These are phyloP conservation scores for Athalia rosae DNA, from an alignment of 2,888 invertebrate genomes.

Conservation along the genomic window DNA sequence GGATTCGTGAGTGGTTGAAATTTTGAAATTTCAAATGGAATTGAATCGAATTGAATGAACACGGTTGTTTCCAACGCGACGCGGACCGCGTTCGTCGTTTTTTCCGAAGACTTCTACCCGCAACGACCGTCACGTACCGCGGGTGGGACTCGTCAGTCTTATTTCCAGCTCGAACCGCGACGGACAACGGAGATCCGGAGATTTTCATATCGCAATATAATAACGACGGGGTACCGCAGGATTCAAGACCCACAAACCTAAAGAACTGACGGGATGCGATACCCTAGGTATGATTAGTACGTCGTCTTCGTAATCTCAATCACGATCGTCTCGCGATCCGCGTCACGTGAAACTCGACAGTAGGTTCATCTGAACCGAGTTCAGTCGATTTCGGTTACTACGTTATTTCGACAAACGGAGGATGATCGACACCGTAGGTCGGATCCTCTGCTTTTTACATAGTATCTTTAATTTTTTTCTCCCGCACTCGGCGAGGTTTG, in stretches of 20 bases:
- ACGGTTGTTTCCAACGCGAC: too few species aligned
- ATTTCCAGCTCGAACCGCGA: conserved; percentile 66
- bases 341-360: not conserved
- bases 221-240: not conserved
- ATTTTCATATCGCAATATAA: conserved; percentile 52
- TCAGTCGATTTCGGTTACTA: too few species aligned
- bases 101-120: conserved; percentile 18
- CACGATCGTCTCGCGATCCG: conserved; percentile 23
- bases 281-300: conserved; percentile 20
- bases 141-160: conserved; percentile 69
- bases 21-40: too few species aligned
- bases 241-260: conserved; percentile 28
- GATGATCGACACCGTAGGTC: not conserved
- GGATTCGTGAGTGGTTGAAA: too few species aligned
- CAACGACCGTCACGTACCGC: conserved; percentile 57
- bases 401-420: not conserved
- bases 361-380: not conserved
- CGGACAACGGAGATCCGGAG: conserved; percentile 60
- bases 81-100: conserved; percentile 24
- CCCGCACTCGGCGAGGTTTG: conserved; percentile 19
- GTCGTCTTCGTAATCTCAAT: not conserved
- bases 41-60: too few species aligned
- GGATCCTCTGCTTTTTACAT: not conserved
- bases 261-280: conserved; percentile 28
- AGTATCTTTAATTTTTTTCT: not conserved